Conservation (phyloP, 2,113 vertebrate species). For the Solea solea region DNA sequence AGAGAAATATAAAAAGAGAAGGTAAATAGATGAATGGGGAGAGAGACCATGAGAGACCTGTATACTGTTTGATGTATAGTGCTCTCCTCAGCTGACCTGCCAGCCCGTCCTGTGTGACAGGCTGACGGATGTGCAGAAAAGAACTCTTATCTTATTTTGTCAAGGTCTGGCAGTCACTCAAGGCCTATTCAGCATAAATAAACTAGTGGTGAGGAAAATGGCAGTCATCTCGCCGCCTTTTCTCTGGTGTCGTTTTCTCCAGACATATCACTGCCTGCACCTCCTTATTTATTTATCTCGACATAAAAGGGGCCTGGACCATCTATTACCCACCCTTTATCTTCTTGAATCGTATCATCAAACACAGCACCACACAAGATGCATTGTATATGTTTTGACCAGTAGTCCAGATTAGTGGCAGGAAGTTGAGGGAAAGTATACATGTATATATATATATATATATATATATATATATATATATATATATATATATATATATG, state of each 20-base stretch:
- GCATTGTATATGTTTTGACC: constrained; percentile 19
- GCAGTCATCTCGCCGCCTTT: constrained; percentile 63
- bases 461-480: too few relatives aligned
- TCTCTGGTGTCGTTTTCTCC: constrained; percentile 63
- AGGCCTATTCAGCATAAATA: constrained; percentile 81
- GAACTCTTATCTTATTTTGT: constrained; percentile 83
- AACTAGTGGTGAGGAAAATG: constrained; percentile 75
- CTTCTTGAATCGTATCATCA: constrained; percentile 38
- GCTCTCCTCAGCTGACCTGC: constrained; percentile 62
- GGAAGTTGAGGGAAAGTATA: constrained; percentile 16
- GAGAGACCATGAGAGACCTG: constrained; percentile 23
- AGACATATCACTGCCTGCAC: constrained; percentile 43
- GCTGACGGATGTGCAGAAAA: constrained; percentile 79
- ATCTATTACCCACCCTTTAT: constrained; percentile 59
- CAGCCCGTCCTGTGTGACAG: constrained; percentile 69
- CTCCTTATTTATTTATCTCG: constrained; percentile 57
- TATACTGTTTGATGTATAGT: constrained; percentile 57
- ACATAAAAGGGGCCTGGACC: constrained; percentile 46
- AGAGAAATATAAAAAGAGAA: constrained; percentile 16
- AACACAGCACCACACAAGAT: constrained; percentile 29
- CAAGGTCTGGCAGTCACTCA: constrained; percentile 83
- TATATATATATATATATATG: constrained; percentile 21
- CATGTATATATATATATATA: too few relatives aligned
- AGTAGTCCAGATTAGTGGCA: constrained; percentile 15
- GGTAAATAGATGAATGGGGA: constrained; percentile 49